A percentile compares a stretch with the other conserved stretches of the same genome.
phyloP scores from a whole-genome alignment of 2,797 vertebrate genomes.

The Aythya fuligula region DNA sequence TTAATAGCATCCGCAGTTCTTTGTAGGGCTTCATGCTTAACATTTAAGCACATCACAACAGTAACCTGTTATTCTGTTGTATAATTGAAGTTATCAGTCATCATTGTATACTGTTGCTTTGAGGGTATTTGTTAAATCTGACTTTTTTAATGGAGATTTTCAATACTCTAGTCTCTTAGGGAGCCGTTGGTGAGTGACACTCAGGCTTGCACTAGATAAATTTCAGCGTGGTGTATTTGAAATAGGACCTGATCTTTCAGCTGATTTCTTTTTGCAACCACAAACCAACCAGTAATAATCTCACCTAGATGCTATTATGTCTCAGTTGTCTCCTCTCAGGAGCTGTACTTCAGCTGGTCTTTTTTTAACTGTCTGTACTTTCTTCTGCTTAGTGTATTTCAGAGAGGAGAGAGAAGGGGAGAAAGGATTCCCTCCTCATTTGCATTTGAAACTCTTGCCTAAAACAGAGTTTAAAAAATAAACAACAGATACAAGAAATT shows the following conservation, averaged over 20 bases:
- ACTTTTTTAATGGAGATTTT: not conserved
- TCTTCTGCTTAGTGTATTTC: not conserved
- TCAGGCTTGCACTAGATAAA: not conserved
- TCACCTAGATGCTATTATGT: not conserved
- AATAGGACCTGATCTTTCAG: not conserved
- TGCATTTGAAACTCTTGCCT: not conserved
- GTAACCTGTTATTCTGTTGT: not conserved
- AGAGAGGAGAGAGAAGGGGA: not conserved
- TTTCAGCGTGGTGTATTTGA: not conserved
- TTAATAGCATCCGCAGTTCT: not conserved
- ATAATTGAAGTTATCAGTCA: not conserved
- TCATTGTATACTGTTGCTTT: not conserved
- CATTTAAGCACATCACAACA: not conserved
- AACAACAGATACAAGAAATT: not conserved
- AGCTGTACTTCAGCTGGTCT: not conserved
- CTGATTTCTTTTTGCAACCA: not conserved
- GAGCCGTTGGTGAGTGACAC: not conserved
- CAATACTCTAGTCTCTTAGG: fast-evolving
- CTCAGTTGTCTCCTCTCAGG: not conserved
- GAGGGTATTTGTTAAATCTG: not conserved
- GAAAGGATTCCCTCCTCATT: not conserved
- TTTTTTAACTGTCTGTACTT: not conserved
- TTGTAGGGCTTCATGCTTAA: not conserved
- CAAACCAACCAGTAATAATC: not conserved
- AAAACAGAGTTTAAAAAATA: not conserved